Conservation (phyloP, 2,888 invertebrate genomes). For the Psylliodes chrysocephalus region DNA sequence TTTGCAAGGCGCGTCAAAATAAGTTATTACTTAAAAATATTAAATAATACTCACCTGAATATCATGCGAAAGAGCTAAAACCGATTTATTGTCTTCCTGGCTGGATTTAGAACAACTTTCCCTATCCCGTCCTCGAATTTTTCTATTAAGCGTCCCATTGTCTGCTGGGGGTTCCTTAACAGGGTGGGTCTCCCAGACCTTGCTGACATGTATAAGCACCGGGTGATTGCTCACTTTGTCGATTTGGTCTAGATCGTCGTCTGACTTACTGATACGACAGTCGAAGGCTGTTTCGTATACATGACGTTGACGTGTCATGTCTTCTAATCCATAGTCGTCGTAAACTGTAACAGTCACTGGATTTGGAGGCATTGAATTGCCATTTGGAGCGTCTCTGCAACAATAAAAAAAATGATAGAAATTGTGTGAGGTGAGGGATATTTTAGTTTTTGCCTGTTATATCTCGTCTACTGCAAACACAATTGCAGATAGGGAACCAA, state of each 20-base stretch:
- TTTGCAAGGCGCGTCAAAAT: too few relatives aligned
- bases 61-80: constrained; percentile 59
- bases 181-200: constrained; percentile 54
- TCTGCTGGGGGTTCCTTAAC: constrained; percentile 50
- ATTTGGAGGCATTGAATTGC: constrained; percentile 44
- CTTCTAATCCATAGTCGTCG: constrained; percentile 66
- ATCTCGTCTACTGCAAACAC: too few relatives aligned
- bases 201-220: constrained; percentile 71
- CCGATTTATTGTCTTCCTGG: constrained; percentile 71
- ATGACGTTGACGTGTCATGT: constrained; percentile 75
- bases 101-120: constrained; percentile 69
- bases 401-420: constrained; percentile 10
- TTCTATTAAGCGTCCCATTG: constrained; percentile 63
- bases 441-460: too few relatives aligned
- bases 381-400: constrained; percentile 65
- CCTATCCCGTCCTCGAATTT: constrained; percentile 49
- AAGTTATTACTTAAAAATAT: too few relatives aligned
- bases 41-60: constrained; percentile 61
- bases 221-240: constrained; percentile 86
- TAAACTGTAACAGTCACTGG: constrained; percentile 36
- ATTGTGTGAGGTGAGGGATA: too few relatives aligned
- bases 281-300: constrained; percentile 92
- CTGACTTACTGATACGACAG: constrained; percentile 84
- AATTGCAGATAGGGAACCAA: too few relatives aligned
- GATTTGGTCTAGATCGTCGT: constrained; percentile 82